These are phyloP conservation scores for Podilymbus podiceps DNA, from an alignment of 2,113 vertebrate species.

Conservation along the genomic window DNA sequence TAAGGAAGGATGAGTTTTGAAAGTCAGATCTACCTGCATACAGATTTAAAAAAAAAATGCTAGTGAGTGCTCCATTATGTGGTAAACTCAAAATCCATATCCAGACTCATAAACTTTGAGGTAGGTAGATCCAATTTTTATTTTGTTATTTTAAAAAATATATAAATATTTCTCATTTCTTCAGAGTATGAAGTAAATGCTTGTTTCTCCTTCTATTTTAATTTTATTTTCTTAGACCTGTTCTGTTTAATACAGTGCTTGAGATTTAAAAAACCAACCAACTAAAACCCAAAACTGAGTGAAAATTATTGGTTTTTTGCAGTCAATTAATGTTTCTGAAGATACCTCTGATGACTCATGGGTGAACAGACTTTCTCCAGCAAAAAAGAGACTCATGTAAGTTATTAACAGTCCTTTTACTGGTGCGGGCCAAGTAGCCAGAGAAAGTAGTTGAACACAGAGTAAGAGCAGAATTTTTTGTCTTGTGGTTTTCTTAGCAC, in stretches of 20 bases:
- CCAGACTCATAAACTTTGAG: not conserved
- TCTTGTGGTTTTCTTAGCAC: not conserved
- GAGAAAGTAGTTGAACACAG: not conserved
- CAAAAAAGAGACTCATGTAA: constrained; percentile 79
- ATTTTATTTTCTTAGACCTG: not conserved
- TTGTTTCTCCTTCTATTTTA: not conserved
- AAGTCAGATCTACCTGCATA: not conserved
- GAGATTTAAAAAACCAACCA: not conserved
- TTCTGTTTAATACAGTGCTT: not conserved
- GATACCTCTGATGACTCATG: constrained; percentile 74
- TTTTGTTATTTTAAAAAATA: not conserved
- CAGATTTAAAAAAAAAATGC: not conserved
- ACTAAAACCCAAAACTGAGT: not conserved
- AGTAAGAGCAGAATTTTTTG: not conserved
- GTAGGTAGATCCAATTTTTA: not conserved
- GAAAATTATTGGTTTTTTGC: not conserved
- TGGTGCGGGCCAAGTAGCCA: not conserved
- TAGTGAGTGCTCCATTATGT: not conserved
- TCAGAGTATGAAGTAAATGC: not conserved
- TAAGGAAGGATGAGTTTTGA: not conserved
- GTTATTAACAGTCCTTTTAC: constrained; percentile 34
- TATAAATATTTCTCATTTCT: not conserved
- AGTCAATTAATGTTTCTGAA: constrained; percentile 75
- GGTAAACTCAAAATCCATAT: not conserved
- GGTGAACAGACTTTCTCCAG: constrained; percentile 78